Evolutionary conservation across 2,797 vertebrate genomes (phyloP).

Genomic region (Pagetopsis macropterus): DNA sequence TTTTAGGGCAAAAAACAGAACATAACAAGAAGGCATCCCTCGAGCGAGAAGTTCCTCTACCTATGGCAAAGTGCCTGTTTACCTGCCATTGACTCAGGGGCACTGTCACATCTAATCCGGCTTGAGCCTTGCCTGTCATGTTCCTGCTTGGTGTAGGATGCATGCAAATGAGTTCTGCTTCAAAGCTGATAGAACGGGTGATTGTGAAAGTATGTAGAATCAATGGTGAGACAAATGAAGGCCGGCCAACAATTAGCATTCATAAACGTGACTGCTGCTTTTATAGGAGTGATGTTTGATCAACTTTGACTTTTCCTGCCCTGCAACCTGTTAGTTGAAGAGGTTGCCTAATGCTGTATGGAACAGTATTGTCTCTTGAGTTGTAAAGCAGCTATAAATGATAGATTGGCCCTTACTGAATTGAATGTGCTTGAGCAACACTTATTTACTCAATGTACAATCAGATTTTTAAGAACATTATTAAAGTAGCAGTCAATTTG

Average conservation of each 20-base stretch:
- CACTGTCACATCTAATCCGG: conserved; percentile 64
- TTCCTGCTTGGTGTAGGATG: conserved; percentile 39
- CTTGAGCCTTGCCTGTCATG: conserved; percentile 46
- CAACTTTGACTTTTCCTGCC: conserved; percentile 7
- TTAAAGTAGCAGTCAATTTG: conserved; percentile 15
- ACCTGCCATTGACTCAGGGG: conserved; percentile 68
- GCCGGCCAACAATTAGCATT: conserved; percentile 18
- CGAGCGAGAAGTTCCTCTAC: conserved; percentile 10
- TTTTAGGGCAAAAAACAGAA: conserved; percentile 29
- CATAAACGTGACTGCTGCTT: conserved; percentile 13
- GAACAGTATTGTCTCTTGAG: not conserved
- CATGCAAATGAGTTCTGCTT: conserved; percentile 59
- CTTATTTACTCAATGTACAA: conserved; percentile 19
- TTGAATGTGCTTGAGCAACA: not conserved
- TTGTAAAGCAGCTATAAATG: conserved; percentile 5
- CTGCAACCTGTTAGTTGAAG: not conserved
- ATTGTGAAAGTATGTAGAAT: conserved; percentile 34
- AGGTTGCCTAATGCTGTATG: not conserved
- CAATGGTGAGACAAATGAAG: conserved; percentile 9
- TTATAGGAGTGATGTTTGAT: conserved; percentile 24
- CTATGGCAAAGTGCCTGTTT: conserved; percentile 60
- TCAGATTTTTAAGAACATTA: conserved; percentile 35
- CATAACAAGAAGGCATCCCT: conserved; percentile 28
- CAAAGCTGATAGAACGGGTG: conserved; percentile 39
- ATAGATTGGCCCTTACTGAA: not conserved